Evolutionary conservation across 2,113 vertebrate genomes (phyloP).

Genomic region (Antechinus flavipes): DNA sequence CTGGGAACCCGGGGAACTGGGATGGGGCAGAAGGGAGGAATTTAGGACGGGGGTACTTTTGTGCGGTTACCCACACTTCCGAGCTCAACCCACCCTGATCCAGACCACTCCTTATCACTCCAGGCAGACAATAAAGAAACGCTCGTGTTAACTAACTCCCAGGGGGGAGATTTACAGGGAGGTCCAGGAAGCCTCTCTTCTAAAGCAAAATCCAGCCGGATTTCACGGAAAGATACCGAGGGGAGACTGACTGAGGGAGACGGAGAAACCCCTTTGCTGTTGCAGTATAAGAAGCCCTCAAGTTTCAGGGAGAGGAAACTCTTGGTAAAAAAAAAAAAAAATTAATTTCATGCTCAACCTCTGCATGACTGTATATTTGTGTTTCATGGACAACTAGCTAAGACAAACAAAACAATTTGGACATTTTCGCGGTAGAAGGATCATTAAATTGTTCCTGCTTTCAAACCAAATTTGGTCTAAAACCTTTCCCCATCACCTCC

Average conservation of each 20-base stretch:
- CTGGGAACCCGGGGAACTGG: too few species aligned
- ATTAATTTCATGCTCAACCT: constrained; percentile 28
- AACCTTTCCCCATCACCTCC: constrained; percentile 6
- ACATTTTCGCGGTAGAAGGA: constrained; percentile 53
- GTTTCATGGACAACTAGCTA: not conserved
- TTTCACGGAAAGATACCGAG: not conserved
- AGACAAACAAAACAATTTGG: constrained; percentile 35
- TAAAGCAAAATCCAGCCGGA: constrained; percentile 55
- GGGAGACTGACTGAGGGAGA: not conserved
- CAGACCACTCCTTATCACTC: not conserved
- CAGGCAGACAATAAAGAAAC: constrained; percentile 50
- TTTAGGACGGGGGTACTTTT: not conserved
- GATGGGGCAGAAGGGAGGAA: not conserved
- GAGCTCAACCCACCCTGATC: not conserved
- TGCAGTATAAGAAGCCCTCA: not conserved
- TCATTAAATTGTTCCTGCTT: constrained; percentile 56
- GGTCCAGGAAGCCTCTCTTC: constrained; percentile 50
- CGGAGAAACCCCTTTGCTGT: constrained; percentile 32
- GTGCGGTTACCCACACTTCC: not conserved
- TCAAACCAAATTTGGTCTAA: constrained; percentile 48
- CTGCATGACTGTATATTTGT: not conserved
- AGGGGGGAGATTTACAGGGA: constrained; percentile 54
- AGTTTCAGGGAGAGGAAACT: constrained; percentile 50
- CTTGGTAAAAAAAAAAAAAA: not conserved
- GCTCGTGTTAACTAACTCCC: constrained; percentile 58